These are phyloP conservation scores for Olivierus martensii DNA, from an alignment of 1,140 invertebrate species.

Conservation along the genomic window DNA sequence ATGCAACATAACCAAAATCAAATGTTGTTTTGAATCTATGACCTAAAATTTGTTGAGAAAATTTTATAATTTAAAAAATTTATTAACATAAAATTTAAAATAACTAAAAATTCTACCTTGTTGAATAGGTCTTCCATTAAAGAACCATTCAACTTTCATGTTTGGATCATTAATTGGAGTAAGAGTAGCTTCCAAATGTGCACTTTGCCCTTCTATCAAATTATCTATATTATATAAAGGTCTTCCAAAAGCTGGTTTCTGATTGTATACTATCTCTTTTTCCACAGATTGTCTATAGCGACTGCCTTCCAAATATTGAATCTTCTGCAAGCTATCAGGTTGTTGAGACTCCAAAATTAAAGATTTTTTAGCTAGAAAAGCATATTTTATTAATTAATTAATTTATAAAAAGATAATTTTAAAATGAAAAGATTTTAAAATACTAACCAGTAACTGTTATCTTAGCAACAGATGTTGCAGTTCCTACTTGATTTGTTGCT, in stretches of 20 bases:
- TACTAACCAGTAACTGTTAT: slow-evolving; percentile 66
- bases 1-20: slow-evolving; percentile 41
- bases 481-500: slow-evolving; percentile 39
- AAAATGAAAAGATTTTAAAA: background rate
- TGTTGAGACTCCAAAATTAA: slow-evolving; percentile 91
- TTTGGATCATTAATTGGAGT: slow-evolving; percentile 89
- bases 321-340: slow-evolving; percentile 79
- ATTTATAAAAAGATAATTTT: background rate
- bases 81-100: background rate
- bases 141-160: slow-evolving; percentile 90
- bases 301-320: slow-evolving; percentile 79
- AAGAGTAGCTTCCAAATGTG: slow-evolving; percentile 84
- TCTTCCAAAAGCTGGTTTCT: slow-evolving; percentile 76
- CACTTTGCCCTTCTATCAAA: slow-evolving; percentile 71
- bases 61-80: background rate
- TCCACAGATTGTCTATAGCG: slow-evolving; percentile 51
- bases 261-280: slow-evolving; percentile 57
- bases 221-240: slow-evolving; percentile 69
- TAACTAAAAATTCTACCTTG: no score
- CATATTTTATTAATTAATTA: background rate
- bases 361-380: slow-evolving; percentile 51
- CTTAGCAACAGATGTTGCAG: slow-evolving; percentile 61
- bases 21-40: slow-evolving; percentile 41
- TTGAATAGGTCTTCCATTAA: slow-evolving; percentile 76
- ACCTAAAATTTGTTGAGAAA: slow-evolving; percentile 25